These are phyloP conservation scores for Saxidomus purpurata DNA, from an alignment of 1,140 invertebrate genomes.

Conservation along the genomic window DNA sequence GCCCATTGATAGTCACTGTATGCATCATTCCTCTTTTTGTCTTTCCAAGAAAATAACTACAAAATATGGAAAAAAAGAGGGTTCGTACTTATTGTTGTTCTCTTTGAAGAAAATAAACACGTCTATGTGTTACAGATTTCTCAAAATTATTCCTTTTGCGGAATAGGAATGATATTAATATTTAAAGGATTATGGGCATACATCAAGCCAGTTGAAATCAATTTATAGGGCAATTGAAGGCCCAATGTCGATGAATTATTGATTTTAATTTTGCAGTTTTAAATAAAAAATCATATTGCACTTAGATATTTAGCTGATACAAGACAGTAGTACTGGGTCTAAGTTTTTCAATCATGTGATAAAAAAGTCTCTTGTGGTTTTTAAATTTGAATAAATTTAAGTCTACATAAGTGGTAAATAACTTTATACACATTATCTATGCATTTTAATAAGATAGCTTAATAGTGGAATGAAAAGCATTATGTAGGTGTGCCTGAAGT, in stretches of 20 bases:
- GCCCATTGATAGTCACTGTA: too few relatives aligned
- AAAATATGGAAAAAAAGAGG: too few relatives aligned
- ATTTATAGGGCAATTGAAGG: neutral
- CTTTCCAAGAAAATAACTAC: too few relatives aligned
- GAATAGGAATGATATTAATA: neutral
- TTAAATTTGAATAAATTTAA: neutral
- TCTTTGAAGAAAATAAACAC: too few relatives aligned
- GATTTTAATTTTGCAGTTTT: neutral
- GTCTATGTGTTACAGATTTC: too few relatives aligned
- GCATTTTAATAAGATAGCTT: neutral
- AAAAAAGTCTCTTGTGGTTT: conserved; percentile 7
- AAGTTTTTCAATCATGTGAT: neutral
- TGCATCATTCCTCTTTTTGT: too few relatives aligned
- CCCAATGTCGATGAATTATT: conserved; percentile 1
- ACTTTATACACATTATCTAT: neutral
- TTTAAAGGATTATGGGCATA: neutral
- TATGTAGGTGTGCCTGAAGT: too few relatives aligned
- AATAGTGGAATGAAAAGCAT: too few relatives aligned
- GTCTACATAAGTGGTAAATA: neutral
- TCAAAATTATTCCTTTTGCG: too few relatives aligned
- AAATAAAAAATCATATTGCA: neutral
- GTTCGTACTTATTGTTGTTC: too few relatives aligned
- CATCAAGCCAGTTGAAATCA: neutral
- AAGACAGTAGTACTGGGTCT: neutral
- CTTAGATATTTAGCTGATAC: neutral